Conservation (phyloP, 2,888 invertebrate species). For the Polydrusus cervinus region DNA sequence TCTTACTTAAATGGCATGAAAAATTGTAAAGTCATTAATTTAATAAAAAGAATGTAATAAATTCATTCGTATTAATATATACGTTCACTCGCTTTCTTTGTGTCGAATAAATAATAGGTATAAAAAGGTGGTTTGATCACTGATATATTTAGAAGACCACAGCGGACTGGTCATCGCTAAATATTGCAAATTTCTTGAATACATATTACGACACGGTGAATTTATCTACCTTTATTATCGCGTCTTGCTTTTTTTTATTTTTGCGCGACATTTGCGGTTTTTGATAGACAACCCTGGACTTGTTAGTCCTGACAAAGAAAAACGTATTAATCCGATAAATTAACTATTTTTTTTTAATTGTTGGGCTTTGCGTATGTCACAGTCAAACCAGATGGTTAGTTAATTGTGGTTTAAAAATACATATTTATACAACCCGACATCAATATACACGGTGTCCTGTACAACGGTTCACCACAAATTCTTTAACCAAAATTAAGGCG, state of each 20-base stretch:
- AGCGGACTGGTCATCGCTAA: conserved; percentile 54
- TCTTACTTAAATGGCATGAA: too few relatives aligned
- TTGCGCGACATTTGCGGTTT: conserved; percentile 24
- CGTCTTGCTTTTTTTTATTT: background rate
- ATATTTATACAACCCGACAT: too few relatives aligned
- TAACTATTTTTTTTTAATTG: too few relatives aligned
- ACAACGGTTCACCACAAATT: too few relatives aligned
- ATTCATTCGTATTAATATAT: conserved; percentile 10
- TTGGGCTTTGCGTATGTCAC: too few relatives aligned
- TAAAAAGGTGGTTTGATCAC: conserved; percentile 52
- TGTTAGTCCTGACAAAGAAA: too few relatives aligned
- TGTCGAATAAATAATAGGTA: conserved; percentile 35
- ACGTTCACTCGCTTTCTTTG: conserved; percentile 34
- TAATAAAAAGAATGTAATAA: background rate
- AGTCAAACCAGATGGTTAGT: too few relatives aligned
- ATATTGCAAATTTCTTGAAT: conserved; percentile 55
- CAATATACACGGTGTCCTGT: too few relatives aligned
- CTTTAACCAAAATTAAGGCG: too few relatives aligned
- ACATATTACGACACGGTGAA: conserved; percentile 47
- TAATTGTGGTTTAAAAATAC: too few relatives aligned
- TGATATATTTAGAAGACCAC: conserved; percentile 55
- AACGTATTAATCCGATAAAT: too few relatives aligned
- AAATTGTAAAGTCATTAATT: too few relatives aligned
- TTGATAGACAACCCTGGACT: background rate
- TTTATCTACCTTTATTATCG: conserved; percentile 23